Evolutionary conservation across 2,113 vertebrate species (phyloP), one percentile per base, ranked within the genome.

Genomic region (Brienomyrus brachyistius): DNA sequence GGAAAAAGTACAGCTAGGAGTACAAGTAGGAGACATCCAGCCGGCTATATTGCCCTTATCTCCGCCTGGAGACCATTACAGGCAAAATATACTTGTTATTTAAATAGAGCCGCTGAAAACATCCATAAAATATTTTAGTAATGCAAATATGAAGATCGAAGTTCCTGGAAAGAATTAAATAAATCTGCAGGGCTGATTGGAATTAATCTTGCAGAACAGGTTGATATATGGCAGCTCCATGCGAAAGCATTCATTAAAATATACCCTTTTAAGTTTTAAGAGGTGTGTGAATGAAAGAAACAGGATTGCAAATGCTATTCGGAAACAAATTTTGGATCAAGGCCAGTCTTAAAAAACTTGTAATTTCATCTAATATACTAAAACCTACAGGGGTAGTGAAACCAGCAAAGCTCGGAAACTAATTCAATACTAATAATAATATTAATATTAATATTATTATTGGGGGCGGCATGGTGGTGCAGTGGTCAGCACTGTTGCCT

Each of bases 41-140:
- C 74, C 56, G 88, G 87, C 91, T 92, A 92, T 91, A 87, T 91
- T 91, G 88, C 89, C 89, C 91, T 93, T 92, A 93, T 94, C 90
- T 91, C 62, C 90, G 92, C 91, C 90, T 84, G 82, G 7, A 91
- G 70, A 84, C 23, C 82, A 48, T 47, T 84, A 48, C 45, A 23
- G 45, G n/a, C 82, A 43, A 35, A 27, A 88, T 48, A 62, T 77
- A 35, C 90, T 91, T 87, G 91, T 92, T 93, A 92, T 92, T 91
- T 89, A 91, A 91, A 88, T 91, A 92, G 93, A 94, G 35, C 74
- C 93, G 89, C 94, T 94, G 93, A 94, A 94, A 94, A 94, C 92
- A 93, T 94, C 89, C 85, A 47, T 84, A 86, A 92, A 92, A 92
- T 93, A 92, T 90, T 80, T 88, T 84, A 80, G 45, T 23, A 83